Conservation (phyloP, 2,113 vertebrate genomes). For the Psilopsiagon aurifrons region DNA sequence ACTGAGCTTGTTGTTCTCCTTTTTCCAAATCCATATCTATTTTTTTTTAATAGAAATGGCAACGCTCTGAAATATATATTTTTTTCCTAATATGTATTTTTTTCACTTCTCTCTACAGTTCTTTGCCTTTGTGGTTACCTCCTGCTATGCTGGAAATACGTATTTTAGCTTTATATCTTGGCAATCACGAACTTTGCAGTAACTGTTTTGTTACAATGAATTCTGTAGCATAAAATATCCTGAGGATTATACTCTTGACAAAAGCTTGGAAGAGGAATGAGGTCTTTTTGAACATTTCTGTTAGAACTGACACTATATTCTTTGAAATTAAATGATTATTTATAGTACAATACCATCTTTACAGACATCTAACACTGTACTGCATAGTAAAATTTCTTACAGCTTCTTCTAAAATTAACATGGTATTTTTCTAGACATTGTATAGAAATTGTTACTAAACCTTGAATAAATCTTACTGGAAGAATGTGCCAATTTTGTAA, state of each 20-base stretch:
- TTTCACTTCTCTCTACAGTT: slow-evolving; percentile 75
- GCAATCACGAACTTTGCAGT: slow-evolving; percentile 78
- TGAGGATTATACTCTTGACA: slow-evolving; percentile 33
- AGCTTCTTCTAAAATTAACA: slow-evolving; percentile 9
- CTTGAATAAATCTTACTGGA: slow-evolving; percentile 3
- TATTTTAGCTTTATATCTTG: slow-evolving; percentile 88
- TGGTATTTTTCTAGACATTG: slow-evolving; percentile 61
- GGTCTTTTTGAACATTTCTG: slow-evolving; percentile 35
- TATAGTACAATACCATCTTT: slow-evolving; percentile 10
- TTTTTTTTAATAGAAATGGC: background rate
- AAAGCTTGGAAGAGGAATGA: background rate
- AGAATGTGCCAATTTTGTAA: slow-evolving; percentile 43
- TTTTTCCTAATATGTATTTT: slow-evolving; percentile 6
- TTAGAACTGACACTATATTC: slow-evolving; percentile 27
- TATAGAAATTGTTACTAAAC: slow-evolving; percentile 33
- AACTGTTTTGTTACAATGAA: slow-evolving; percentile 34
- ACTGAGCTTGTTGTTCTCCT: background rate
- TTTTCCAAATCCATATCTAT: background rate
- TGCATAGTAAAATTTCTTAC: slow-evolving; percentile 20
- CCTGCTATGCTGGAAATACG: slow-evolving; percentile 86
- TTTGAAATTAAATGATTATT: slow-evolving; percentile 23
- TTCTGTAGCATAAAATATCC: slow-evolving; percentile 45
- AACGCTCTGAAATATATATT: background rate
- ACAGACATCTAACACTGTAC: background rate
- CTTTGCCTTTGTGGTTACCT: slow-evolving; percentile 88